A percentile compares a stretch with the other conserved stretches of the same genome.
These are phyloP conservation scores for Miltochrista miniata DNA, from an alignment of 2,888 invertebrate genomes.

Conservation along the genomic window DNA sequence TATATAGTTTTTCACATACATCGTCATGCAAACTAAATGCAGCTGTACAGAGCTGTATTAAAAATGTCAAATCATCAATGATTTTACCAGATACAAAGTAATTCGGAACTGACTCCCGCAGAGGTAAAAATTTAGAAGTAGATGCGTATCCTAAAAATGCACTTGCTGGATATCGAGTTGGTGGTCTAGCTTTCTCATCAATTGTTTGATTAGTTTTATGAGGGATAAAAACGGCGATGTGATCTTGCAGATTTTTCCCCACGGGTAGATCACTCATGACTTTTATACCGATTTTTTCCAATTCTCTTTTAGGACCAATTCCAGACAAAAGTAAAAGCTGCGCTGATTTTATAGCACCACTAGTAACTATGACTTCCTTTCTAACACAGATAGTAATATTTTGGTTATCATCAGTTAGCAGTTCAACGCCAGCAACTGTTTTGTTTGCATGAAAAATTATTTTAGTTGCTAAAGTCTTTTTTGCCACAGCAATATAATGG, in stretches of 20 bases:
- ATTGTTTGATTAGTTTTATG: constrained; percentile 27
- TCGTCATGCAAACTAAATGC: constrained; percentile 14
- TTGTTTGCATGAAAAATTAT: constrained; percentile 24
- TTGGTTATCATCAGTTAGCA: constrained; percentile 16
- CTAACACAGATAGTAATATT: constrained; percentile 23
- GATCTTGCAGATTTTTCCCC: constrained; percentile 25
- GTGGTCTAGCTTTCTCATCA: constrained; percentile 7
- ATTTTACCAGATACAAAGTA: constrained; percentile 37
- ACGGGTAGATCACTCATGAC: constrained; percentile 19
- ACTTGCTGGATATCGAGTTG: constrained; percentile 58
- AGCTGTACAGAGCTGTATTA: constrained; percentile 23
- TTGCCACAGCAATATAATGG: constrained; percentile 13
- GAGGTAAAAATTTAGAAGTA: constrained; percentile 29
- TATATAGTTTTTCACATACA: constrained; percentile 25
- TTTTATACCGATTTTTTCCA: constrained; percentile 20
- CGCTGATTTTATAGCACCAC: constrained; percentile 58
- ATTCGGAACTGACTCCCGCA: constrained; percentile 27
- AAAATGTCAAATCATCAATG: constrained; percentile 9
- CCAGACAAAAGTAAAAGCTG: constrained; percentile 42
- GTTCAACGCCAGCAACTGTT: constrained; percentile 24
- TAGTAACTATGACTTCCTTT: constrained; percentile 56
- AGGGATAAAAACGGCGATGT: constrained; percentile 14
- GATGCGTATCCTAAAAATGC: constrained; percentile 30
- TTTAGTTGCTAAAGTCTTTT: constrained; percentile 24
- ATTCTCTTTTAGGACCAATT: constrained; percentile 45